Evolutionary conservation across 1,140 invertebrate genomes (phyloP).

Genomic region (Agrypnia vestita): DNA sequence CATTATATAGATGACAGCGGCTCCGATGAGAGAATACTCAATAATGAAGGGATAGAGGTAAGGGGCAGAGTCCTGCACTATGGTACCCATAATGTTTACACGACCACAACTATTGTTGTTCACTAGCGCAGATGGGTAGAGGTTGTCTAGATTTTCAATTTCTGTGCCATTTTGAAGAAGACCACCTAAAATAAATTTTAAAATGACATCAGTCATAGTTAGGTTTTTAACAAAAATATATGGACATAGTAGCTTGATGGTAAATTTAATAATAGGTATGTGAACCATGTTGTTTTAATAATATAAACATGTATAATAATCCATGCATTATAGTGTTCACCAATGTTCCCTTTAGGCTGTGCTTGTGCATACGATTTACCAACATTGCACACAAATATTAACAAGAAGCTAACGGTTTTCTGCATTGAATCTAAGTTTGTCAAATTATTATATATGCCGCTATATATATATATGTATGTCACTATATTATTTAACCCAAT

Average conservation of each 20-base stretch:
- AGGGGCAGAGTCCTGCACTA: constrained; percentile 91
- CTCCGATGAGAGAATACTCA: constrained; percentile 96
- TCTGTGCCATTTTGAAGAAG: constrained; percentile 71
- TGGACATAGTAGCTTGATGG: too few species aligned
- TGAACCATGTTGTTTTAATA: too few species aligned
- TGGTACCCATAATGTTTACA: constrained; percentile 93
- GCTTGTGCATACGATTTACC: too few species aligned
- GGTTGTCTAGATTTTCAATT: constrained; percentile 75
- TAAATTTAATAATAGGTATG: too few species aligned
- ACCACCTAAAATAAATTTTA: constrained; percentile 60
- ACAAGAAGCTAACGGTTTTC: too few species aligned
- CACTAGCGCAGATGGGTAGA: constrained; percentile 77
- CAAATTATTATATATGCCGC: not conserved
- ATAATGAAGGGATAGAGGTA: constrained; percentile 97
- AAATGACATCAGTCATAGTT: not conserved
- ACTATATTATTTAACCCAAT: not conserved
- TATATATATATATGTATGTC: not conserved
- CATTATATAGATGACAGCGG: constrained; percentile 97
- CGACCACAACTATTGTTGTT: constrained; percentile 81
- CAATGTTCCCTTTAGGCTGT: too few species aligned
- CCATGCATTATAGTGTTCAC: too few species aligned
- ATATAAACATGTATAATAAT: too few species aligned
- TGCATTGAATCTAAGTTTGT: not conserved
- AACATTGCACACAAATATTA: too few species aligned
- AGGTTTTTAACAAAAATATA: too few species aligned